Percentiles rank a stretch among this genome's conserved stretches.
These are phyloP conservation scores for Caenorhabditis auriculariae DNA, from an alignment of 2,888 invertebrate species.

Conservation along the genomic window DNA sequence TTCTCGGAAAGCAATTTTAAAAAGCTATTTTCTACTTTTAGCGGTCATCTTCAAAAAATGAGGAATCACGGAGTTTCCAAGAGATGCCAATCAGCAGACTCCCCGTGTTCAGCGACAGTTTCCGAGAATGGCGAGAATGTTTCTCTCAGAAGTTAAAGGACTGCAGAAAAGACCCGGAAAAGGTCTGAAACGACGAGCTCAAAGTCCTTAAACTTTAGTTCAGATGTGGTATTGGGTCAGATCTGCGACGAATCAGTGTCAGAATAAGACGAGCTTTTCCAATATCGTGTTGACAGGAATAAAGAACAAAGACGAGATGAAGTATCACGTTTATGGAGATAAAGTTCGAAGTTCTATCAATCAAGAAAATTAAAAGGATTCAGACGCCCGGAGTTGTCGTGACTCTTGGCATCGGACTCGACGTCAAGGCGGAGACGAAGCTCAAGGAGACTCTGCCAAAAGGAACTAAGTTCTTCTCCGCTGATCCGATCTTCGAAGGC, in stretches of 20 bases:
- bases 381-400: slow-evolving; percentile 8
- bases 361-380: neutral
- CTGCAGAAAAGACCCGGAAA: slow-evolving; percentile 15
- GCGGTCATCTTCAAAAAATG: no score
- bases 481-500: slow-evolving; percentile 20
- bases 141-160: slow-evolving; percentile 11
- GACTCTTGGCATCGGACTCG: slow-evolving; percentile 16
- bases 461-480: slow-evolving; percentile 11
- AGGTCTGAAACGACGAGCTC: slow-evolving; percentile 1
- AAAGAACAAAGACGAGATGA: slow-evolving; percentile 25
- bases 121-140: slow-evolving; percentile 10
- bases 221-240: slow-evolving; percentile 22
- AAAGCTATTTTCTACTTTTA: no score
- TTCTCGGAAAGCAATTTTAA: no score
- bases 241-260: slow-evolving; percentile 7
- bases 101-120: no score
- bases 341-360: no score
- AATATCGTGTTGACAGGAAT: slow-evolving; percentile 17
- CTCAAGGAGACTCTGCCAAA: slow-evolving; percentile 9
- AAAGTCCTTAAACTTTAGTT: neutral
- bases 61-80: no score
- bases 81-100: no score
- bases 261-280: slow-evolving; percentile 13
- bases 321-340: slow-evolving; percentile 17
- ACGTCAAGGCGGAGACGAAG: slow-evolving; percentile 15